Conservation (phyloP, 2,888 invertebrate genomes). For the Polydrusus cervinus region DNA sequence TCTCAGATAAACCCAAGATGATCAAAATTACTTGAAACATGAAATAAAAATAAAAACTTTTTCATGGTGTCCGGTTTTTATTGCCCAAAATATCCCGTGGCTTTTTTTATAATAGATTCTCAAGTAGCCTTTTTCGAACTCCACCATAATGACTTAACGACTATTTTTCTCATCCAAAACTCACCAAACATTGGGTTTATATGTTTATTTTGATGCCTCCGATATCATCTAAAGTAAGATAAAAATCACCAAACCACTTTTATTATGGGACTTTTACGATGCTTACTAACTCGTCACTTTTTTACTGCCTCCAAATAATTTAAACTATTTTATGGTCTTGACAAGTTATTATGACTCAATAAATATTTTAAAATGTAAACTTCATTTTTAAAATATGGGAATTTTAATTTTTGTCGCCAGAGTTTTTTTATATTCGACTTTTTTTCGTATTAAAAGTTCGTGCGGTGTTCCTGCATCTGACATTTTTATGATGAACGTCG, state of each 20-base stretch:
- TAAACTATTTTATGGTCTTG: conserved; percentile 69
- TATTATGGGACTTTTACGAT: conserved; percentile 49
- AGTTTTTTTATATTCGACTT: conserved; percentile 8
- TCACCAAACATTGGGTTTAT: conserved; percentile 41
- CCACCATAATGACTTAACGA: conserved; percentile 46
- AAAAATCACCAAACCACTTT: conserved; percentile 51
- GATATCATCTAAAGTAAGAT: conserved; percentile 46
- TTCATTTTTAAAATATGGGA: conserved; percentile 40
- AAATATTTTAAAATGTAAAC: conserved; percentile 66
- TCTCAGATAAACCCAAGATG: background rate
- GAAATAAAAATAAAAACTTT: conserved; percentile 9
- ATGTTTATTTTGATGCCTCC: conserved; percentile 44
- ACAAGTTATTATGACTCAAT: conserved; percentile 71
- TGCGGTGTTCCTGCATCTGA: background rate
- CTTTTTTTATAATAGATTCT: conserved; percentile 26
- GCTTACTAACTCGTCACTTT: conserved; percentile 48
- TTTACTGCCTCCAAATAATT: conserved; percentile 68
- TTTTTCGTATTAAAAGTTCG: conserved; percentile 7
- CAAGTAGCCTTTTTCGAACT: conserved; percentile 30
- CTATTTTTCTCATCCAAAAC: conserved; percentile 43
- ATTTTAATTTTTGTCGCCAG: conserved; percentile 47
- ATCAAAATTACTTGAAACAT: background rate
- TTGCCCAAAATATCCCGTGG: conserved; percentile 8
- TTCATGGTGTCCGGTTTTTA: conserved; percentile 10
- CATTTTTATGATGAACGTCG: conserved; percentile 6